A percentile compares a stretch with the other conserved stretches of the same genome.
These are phyloP conservation scores for Pogonus chalceus DNA, from an alignment of 1,140 invertebrate genomes.

Conservation along the genomic window DNA sequence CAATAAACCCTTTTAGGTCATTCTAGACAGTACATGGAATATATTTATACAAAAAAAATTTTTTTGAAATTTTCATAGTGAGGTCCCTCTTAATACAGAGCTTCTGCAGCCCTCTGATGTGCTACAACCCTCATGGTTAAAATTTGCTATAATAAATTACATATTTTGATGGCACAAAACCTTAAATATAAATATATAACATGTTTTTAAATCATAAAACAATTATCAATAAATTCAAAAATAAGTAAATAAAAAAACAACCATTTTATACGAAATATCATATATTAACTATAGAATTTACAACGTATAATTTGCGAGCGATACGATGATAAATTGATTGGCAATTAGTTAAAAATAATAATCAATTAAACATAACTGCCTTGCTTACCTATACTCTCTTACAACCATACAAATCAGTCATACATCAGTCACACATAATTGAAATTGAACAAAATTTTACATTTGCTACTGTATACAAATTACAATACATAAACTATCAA, in stretches of 20 bases:
- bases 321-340: not conserved
- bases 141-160: too few relatives aligned
- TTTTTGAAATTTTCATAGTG: too few relatives aligned
- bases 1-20: too few relatives aligned
- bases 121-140: too few relatives aligned
- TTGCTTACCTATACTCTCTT: not conserved
- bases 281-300: not conserved
- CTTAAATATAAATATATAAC: too few relatives aligned
- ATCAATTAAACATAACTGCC: constrained; percentile 1
- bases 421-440: not conserved
- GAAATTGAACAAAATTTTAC: not conserved
- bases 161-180: too few relatives aligned
- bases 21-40: too few relatives aligned
- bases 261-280: constrained; percentile 1
- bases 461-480: not conserved
- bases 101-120: too few relatives aligned
- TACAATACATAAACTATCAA: not conserved
- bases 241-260: not conserved
- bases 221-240: too few relatives aligned
- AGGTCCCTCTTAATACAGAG: too few relatives aligned
- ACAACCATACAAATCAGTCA: not conserved
- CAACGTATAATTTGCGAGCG: not conserved
- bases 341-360: constrained; percentile 1
- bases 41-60: too few relatives aligned
- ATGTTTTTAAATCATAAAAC: too few relatives aligned